These are phyloP conservation scores for Denticeps clupeoides DNA, from an alignment of 2,797 vertebrate species.

Conservation along the genomic window DNA sequence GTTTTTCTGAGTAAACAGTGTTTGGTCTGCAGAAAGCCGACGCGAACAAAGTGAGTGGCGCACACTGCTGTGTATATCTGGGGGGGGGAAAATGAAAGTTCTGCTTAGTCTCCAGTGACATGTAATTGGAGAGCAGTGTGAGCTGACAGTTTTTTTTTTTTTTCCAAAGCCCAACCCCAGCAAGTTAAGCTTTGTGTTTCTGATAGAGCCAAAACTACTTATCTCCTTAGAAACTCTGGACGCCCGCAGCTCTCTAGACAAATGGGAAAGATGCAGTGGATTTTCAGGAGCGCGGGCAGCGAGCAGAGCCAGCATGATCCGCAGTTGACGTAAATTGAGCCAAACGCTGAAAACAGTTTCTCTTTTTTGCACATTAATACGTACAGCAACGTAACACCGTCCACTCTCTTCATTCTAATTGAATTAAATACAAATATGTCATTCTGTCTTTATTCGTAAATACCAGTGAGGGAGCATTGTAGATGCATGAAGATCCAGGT, in stretches of 20 bases:
- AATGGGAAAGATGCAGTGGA: conserved; percentile 25
- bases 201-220: conserved; percentile 30
- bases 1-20: too few species aligned
- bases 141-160: conserved; percentile 28
- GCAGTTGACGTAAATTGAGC: conserved; percentile 26
- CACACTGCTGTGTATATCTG: too few species aligned
- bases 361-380: too few species aligned
- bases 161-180: conserved; percentile 19
- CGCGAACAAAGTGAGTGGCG: too few species aligned
- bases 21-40: too few species aligned
- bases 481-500: too few species aligned
- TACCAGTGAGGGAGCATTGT: too few species aligned
- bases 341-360: conserved; percentile 22
- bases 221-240: conserved; percentile 31
- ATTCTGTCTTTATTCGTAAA: too few species aligned
- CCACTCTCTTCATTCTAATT: conserved; percentile 28
- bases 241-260: conserved; percentile 26
- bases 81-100: too few species aligned
- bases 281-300: conserved; percentile 35
- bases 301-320: conserved; percentile 28
- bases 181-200: conserved; percentile 31
- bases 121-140: conserved; percentile 13
- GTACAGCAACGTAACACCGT: too few species aligned
- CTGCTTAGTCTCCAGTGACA: too few species aligned
- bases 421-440: conserved; percentile 39